Evolutionary conservation across 2,113 vertebrate species (phyloP), one percentile per base, ranked within the genome.

Genomic region (Larimichthys crocea): DNA sequence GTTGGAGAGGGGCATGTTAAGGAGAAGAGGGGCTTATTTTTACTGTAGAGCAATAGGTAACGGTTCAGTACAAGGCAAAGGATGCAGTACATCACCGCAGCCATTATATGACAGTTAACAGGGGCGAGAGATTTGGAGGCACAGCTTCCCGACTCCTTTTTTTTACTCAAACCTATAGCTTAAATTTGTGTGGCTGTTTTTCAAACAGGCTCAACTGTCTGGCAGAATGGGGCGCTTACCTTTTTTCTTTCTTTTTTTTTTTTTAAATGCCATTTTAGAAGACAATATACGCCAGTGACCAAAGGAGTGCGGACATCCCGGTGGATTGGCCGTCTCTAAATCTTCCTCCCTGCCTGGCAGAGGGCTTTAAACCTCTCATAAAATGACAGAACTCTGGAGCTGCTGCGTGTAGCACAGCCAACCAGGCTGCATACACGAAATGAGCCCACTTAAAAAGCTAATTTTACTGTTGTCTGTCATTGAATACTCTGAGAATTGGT

Each of bases 61-160:
- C 42, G 14, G 57, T 42, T 65, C 67, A 82, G 74, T 26, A 17
- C 65, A 72, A 49, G 68, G 75, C 78, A 26, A 59, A 15, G 57
- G 44, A 57, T 44, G 69, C 83, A 60, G 57, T 88, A 86, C 86
- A 90, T 93, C 89, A 92, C 83, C 3, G 55, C 56, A 71, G 72
- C 82, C 76, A 60, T 90, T 91, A 86, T 69, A 52, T 89, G 92
- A 80, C 92, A 92, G 87, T 89, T 91, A 91, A 75, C 70, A 80
- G 64, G 61, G 63, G 55, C n/a, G 42, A 59, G 76, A 78, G 81
- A 82, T 84, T 84, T 68, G 82, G 78, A 84, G 80, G 56, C 70
- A 24, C 74, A 66, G 72, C 74, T 66, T 82, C 70, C 65, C 48
- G 83, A 64, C 80, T 86, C 68, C 66, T 77, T 91, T 90, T 89